phyloP scores from a whole-genome alignment of 1,140 invertebrate species.

The Pseudobourletiella spinata region DNA sequence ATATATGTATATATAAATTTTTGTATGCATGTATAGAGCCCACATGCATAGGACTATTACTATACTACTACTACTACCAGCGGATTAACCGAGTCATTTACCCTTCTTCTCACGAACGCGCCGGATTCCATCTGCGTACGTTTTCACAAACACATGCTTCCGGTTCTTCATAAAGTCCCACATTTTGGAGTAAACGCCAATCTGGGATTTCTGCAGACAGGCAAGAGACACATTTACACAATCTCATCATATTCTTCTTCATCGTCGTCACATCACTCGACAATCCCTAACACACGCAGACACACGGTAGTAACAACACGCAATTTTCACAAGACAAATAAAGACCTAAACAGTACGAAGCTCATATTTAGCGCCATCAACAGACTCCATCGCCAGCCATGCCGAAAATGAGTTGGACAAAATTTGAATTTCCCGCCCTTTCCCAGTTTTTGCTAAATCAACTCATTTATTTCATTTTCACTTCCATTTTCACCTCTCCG shows the following conservation, averaged over 20 bases:
- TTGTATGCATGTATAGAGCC: too few species aligned
- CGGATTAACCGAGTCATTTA: slow-evolving; percentile 6
- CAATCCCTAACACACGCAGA: background rate
- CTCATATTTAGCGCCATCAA: too few species aligned
- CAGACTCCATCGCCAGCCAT: too few species aligned
- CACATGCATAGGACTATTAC: too few species aligned
- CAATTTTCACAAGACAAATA: too few species aligned
- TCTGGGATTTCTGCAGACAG: slow-evolving; percentile 67
- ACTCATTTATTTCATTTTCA: background rate
- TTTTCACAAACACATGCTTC: slow-evolving; percentile 69
- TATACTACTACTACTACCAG: too few species aligned
- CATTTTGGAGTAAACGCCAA: slow-evolving; percentile 84
- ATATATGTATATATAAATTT: too few species aligned
- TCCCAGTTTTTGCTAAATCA: background rate
- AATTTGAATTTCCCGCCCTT: background rate
- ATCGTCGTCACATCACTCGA: background rate
- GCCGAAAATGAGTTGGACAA: too few species aligned
- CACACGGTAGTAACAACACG: background rate
- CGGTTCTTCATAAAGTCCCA: slow-evolving; percentile 88
- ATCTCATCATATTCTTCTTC: background rate
- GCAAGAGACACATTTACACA: slow-evolving; percentile 17
- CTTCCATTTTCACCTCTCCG: too few species aligned
- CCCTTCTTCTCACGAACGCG: slow-evolving; percentile 71
- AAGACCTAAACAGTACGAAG: too few species aligned
- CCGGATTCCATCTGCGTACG: slow-evolving; percentile 75